A percentile compares a stretch with the other conserved stretches of the same genome.
phyloP scores from a whole-genome alignment of 1,140 invertebrate species.

The Dryas iulia region DNA sequence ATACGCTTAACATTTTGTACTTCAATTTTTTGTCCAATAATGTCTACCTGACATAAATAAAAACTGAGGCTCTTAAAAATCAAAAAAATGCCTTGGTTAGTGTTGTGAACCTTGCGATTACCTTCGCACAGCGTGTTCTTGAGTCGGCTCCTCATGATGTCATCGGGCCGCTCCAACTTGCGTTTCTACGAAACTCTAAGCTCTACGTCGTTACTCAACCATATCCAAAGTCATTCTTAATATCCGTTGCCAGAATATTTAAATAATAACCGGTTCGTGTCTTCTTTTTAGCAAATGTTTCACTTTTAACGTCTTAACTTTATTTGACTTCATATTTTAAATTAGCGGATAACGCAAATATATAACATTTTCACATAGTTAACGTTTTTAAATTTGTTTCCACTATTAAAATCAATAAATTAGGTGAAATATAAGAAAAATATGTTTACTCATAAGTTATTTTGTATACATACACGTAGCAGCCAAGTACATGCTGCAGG shows the following conservation, averaged over 20 bases:
- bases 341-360: not conserved
- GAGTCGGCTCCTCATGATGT: conserved; percentile 56
- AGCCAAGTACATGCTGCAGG: not conserved
- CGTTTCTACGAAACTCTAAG: conserved; percentile 70
- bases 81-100: conserved; percentile 21
- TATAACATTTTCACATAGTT: not conserved
- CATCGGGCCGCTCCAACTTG: conserved; percentile 56
- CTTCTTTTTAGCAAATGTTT: conserved; percentile 42
- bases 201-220: conserved; percentile 62
- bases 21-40: no score
- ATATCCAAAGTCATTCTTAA: conserved; percentile 47
- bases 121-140: conserved; percentile 48
- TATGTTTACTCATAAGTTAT: not conserved
- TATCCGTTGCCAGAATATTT: conserved; percentile 45
- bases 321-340: not conserved
- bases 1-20: no score
- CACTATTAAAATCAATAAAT: no score
- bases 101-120: conserved; percentile 34
- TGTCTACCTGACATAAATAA: no score
- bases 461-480: not conserved
- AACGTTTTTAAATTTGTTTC: not conserved
- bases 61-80: not conserved
- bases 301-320: conserved; percentile 14
- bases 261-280: conserved; percentile 60
- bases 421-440: not conserved